Percentiles rank a stretch among this genome's conserved stretches.
Conservation (phyloP, 2,797 vertebrate species). For the Molothrus aeneus region DNA sequence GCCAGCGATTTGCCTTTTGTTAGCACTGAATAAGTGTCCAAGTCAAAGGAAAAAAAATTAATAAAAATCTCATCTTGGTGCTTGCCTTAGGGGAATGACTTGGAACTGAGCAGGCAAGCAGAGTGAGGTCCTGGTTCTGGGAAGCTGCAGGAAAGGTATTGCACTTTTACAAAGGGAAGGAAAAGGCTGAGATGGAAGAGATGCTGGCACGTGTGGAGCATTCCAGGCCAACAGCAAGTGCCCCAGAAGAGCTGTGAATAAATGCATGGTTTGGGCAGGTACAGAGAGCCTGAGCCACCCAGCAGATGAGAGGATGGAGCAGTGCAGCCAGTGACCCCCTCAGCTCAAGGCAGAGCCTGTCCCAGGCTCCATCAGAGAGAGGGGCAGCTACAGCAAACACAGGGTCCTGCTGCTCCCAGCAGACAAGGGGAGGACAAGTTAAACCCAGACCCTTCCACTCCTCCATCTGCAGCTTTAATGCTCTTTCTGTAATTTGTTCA, state of each 20-base stretch:
- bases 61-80: neutral
- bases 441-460: neutral
- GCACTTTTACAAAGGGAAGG: neutral
- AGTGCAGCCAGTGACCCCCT: accelerated
- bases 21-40: neutral
- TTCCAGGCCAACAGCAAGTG: neutral
- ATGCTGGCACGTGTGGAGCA: accelerated
- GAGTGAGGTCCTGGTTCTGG: neutral
- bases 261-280: neutral
- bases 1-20: neutral
- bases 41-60: neutral
- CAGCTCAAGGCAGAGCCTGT: neutral
- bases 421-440: neutral
- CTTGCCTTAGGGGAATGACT: neutral
- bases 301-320: neutral
- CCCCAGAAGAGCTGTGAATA: neutral
- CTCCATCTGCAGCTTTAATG: neutral
- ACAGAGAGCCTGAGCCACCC: neutral
- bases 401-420: neutral
- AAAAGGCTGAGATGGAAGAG: neutral
- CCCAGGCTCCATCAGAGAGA: neutral
- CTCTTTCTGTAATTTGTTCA: neutral
- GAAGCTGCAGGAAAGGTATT: neutral
- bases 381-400: neutral
- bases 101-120: accelerated